Conservation (phyloP, 2,113 vertebrate genomes). For the Boleophthalmus pectinirostris region DNA sequence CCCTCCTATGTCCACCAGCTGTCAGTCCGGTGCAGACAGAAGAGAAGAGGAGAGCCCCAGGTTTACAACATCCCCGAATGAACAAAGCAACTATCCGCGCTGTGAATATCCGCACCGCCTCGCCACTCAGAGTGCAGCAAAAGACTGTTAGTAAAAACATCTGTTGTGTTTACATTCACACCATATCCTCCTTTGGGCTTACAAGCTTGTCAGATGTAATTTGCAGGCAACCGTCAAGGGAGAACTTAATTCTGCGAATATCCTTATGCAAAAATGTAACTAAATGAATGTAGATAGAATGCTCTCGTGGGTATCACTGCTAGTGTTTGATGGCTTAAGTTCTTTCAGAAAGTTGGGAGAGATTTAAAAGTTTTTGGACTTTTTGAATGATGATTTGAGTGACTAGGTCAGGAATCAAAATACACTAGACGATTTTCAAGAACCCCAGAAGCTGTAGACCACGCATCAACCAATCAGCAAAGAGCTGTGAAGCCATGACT, state of each 20-base stretch:
- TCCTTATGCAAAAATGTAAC: not conserved
- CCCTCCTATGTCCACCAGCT: constrained; percentile 57
- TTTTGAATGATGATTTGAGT: not conserved
- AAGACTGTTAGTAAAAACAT: constrained; percentile 12
- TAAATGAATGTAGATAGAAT: not conserved
- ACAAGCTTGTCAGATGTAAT: not conserved
- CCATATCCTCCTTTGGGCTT: not conserved
- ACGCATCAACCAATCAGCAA: too few relatives aligned
- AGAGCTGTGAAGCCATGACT: too few relatives aligned
- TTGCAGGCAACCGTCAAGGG: not conserved
- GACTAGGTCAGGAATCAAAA: too few relatives aligned
- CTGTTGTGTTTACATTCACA: not conserved
- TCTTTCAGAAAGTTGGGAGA: not conserved
- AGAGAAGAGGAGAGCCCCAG: constrained; percentile 23
- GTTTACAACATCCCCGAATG: constrained; percentile 30
- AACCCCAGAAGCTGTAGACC: too few relatives aligned
- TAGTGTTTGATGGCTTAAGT: not conserved
- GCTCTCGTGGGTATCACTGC: not conserved
- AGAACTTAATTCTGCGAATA: not conserved
- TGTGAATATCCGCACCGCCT: not conserved
- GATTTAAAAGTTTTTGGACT: not conserved
- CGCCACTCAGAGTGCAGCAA: not conserved
- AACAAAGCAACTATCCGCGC: constrained; percentile 37
- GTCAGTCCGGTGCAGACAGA: constrained; percentile 44
- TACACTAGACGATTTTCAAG: too few relatives aligned